phyloP scores from a whole-genome alignment of 2,113 vertebrate species.

The Coptodon bakossiorum region DNA sequence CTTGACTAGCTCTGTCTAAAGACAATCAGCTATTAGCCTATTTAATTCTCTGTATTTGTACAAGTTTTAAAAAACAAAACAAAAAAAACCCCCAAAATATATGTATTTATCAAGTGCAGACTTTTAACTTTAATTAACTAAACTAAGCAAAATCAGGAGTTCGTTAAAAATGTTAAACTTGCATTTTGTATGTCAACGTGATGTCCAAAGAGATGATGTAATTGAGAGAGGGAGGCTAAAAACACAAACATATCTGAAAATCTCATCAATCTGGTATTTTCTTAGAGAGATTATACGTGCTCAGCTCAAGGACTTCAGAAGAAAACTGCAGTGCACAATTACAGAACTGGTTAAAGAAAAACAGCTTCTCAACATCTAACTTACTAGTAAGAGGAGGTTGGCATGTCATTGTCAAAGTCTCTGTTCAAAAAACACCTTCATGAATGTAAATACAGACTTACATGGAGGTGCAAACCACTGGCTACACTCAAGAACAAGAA shows the following conservation, averaged over 20 bases:
- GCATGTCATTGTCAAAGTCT: neutral
- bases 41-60: neutral
- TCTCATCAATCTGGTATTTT: neutral
- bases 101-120: too few species aligned
- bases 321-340: neutral
- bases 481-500: neutral
- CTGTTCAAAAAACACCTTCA: neutral
- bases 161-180: neutral
- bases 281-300: neutral
- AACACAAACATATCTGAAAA: neutral
- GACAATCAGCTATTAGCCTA: neutral
- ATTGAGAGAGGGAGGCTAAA: neutral
- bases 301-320: neutral
- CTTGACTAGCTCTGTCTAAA: neutral
- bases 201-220: neutral
- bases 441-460: neutral
- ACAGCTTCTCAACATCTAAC: neutral
- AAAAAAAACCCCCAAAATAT: neutral
- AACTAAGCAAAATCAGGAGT: too few species aligned
- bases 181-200: neutral
- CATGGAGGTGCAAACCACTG: neutral
- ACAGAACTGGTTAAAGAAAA: neutral
- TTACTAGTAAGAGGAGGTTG: neutral
- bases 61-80: neutral
- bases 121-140: too few species aligned